Percentiles rank a stretch among this genome's conserved stretches.
These are phyloP conservation scores for Nannobrachium achirus DNA, from an alignment of 2,113 vertebrate genomes.

Conservation along the genomic window DNA sequence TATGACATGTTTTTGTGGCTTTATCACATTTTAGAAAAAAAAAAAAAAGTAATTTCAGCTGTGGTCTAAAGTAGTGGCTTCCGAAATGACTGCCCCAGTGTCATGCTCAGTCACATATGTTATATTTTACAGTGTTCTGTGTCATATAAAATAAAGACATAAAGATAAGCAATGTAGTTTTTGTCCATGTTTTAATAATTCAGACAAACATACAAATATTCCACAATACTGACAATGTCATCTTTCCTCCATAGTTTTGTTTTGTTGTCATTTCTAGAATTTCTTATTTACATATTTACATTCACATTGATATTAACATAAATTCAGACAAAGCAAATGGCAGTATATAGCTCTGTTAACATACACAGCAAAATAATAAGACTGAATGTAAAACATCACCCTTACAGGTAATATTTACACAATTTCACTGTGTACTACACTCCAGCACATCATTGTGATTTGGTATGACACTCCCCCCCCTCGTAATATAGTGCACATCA, in stretches of 20 bases:
- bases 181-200: conserved; percentile 65
- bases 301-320: conserved; percentile 52
- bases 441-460: conserved; percentile 58
- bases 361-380: conserved; percentile 10
- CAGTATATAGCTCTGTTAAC: conserved; percentile 55
- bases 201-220: conserved; percentile 65
- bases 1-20: too few species aligned
- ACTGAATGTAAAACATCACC: too few species aligned
- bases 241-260: conserved; percentile 39
- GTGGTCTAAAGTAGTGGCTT: too few species aligned
- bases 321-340: conserved; percentile 54
- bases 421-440: not conserved
- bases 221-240: conserved; percentile 55
- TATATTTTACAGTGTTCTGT: not conserved
- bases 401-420: too few species aligned
- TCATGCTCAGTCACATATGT: too few species aligned
- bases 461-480: conserved; percentile 64
- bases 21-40: too few species aligned
- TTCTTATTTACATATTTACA: conserved; percentile 79
- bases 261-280: conserved; percentile 47
- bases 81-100: too few species aligned
- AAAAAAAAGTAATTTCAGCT: too few species aligned
- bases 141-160: not conserved
- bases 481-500: conserved; percentile 73
- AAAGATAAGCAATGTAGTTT: conserved; percentile 8